Conservation (phyloP, 2,797 vertebrate species). For the Channallabes apus region DNA sequence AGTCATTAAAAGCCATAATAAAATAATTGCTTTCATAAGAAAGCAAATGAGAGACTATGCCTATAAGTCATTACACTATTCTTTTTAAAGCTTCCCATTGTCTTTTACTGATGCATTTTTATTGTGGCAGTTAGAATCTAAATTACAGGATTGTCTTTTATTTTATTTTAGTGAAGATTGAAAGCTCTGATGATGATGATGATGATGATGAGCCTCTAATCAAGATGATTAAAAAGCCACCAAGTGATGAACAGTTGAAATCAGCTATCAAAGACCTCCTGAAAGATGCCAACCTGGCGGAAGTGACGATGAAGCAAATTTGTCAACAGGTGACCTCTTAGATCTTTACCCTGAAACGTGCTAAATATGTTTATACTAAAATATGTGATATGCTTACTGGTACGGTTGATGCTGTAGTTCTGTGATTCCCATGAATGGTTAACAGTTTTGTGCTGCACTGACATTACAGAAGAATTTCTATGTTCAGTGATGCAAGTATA, state of each 20-base stretch:
- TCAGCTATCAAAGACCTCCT: conserved; percentile 84
- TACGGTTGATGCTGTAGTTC: not conserved
- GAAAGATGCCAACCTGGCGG: conserved; percentile 87
- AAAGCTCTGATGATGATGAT: conserved; percentile 84
- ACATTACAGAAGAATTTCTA: not conserved
- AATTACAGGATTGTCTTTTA: not conserved
- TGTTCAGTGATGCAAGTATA: no score
- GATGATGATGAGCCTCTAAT: conserved; percentile 88
- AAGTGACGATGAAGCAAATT: conserved; percentile 97
- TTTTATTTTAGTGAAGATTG: conserved; percentile 62
- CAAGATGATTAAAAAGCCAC: conserved; percentile 87
- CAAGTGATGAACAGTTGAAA: conserved; percentile 86
- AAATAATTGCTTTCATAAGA: not conserved
- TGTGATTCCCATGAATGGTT: not conserved
- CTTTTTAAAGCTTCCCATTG: not conserved
- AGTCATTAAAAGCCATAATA: no score
- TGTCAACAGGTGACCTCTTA: conserved; percentile 82
- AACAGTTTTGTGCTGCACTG: not conserved
- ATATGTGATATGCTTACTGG: not conserved
- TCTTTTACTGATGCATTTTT: not conserved
- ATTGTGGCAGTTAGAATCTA: not conserved
- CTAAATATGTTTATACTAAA: not conserved
- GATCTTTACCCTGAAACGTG: not conserved
- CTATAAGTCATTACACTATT: no score
- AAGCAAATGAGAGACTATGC: not conserved